These are phyloP conservation scores for Charadrius vociferus DNA, from an alignment of 2,113 vertebrate genomes.

Conservation along the genomic window DNA sequence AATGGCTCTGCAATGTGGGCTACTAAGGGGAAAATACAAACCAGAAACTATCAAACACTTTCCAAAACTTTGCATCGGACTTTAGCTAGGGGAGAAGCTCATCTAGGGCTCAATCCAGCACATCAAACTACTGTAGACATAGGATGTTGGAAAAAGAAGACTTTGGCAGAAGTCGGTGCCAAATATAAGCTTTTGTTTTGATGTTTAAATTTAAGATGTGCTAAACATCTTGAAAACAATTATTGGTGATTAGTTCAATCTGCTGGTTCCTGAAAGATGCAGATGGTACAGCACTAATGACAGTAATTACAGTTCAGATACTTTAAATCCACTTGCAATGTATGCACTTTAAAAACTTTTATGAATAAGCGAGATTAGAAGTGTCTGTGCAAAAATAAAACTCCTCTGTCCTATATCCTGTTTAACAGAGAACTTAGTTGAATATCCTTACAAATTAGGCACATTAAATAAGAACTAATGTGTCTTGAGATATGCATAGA, in stretches of 20 bases:
- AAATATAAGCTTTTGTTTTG: conserved; percentile 70
- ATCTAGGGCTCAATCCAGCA: neutral
- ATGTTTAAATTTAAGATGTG: conserved; percentile 65
- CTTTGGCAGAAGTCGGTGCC: conserved; percentile 26
- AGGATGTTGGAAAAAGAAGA: neutral
- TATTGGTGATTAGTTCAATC: conserved; percentile 70
- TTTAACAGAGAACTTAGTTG: neutral
- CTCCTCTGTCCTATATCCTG: neutral
- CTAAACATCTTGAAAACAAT: conserved; percentile 68
- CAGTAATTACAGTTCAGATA: conserved; percentile 65
- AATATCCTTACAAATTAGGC: conserved; percentile 16
- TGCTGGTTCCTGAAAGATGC: conserved; percentile 53
- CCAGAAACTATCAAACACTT: neutral
- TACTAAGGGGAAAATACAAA: neutral
- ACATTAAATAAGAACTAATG: neutral
- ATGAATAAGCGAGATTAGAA: conserved; percentile 48
- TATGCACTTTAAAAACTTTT: conserved; percentile 25
- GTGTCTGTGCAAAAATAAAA: conserved; percentile 40
- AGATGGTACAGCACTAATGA: conserved; percentile 57
- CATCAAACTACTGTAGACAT: neutral
- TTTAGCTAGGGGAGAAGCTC: neutral
- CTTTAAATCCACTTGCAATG: conserved; percentile 53
- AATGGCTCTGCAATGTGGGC: neutral
- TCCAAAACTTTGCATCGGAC: neutral
- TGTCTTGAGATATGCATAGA: neutral